Evolutionary conservation across 1,140 invertebrate species (phyloP), one percentile per base, ranked within the genome.

Genomic region (Temnothorax longispinosus): DNA sequence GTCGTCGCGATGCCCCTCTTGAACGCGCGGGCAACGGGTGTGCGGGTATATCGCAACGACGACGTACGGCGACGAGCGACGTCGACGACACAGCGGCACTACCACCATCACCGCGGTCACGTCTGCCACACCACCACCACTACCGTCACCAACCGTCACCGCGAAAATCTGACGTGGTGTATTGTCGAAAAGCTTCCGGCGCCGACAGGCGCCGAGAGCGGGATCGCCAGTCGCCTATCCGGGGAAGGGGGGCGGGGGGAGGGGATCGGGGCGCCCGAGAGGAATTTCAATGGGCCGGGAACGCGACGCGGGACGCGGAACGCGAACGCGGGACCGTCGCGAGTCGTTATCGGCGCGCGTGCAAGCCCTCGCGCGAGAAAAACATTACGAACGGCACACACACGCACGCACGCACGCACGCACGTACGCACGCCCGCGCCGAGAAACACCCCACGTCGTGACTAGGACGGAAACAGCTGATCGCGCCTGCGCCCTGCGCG

Each of bases 151-250:
- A 60, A 41, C 58, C 47, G 65, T 52, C 74, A 85, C 64, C 50
- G 32, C 74, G 62, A 87, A 89, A 88, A 86, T 56, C 86, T 91
- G 86, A 91, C 89, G 89, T 91, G 74, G 88, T 81, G 35, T 87
- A 54, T 47, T 71, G 76, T 54, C 64, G 74, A 32, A 67, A 91
- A 90, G 38, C 41, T 86, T 65, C 52, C 52, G 71, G 32, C 35
- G 6, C 44, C 41, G 18, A 27, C 27, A 1, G 27, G 27, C 27
- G 27, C 27, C 27, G 27, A 27, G 27, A 41, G n/a, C 8, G 18
- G 27, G 1, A 47, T 60, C 44, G 41, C 54, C 13, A 32, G 3
- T 74, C 41, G 54, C 18, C 6, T 13, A 41, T 69, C 6, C 3
- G 41, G 5, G 52, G 1, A 0, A 18, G 10, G 3, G 52, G 18